Percentiles rank a stretch among this genome's conserved stretches.
phyloP scores from a whole-genome alignment of 2,113 vertebrate species.

The Lepus americanus region DNA sequence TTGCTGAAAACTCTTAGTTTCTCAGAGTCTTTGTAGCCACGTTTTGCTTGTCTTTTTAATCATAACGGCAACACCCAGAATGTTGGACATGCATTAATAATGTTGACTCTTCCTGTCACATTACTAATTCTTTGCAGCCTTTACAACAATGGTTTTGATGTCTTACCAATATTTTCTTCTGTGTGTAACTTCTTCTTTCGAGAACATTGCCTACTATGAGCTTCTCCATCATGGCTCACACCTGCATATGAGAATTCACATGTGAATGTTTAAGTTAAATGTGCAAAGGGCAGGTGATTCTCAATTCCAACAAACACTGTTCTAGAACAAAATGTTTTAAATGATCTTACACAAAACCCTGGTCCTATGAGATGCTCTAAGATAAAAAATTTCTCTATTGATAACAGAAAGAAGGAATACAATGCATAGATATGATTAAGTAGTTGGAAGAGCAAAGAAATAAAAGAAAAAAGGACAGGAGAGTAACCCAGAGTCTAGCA shows the following conservation, averaged over 20 bases:
- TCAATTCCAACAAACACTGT: not conserved
- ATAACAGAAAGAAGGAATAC: not conserved
- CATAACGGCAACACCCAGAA: not conserved
- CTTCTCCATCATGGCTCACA: not conserved
- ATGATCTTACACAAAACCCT: not conserved
- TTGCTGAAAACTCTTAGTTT: not conserved
- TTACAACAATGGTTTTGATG: not conserved
- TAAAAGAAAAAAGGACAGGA: not conserved
- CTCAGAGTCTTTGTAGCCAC: not conserved
- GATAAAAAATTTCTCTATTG: not conserved
- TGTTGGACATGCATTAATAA: not conserved
- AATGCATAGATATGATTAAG: not conserved
- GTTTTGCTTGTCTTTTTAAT: not conserved
- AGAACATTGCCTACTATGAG: not conserved
- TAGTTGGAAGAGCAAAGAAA: not conserved
- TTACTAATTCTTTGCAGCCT: not conserved
- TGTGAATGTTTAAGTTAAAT: not conserved
- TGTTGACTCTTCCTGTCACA: not conserved
- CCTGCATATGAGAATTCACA: not conserved
- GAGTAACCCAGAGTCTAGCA: not conserved
- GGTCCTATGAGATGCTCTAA: not conserved
- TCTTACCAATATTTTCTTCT: not conserved
- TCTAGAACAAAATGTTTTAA: not conserved
- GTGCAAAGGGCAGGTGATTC: not conserved
- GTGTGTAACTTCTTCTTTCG: not conserved